Base-by-base conservation (phyloP, 2,797 vertebrate genomes). In the Xerus rutilus region DNA sequence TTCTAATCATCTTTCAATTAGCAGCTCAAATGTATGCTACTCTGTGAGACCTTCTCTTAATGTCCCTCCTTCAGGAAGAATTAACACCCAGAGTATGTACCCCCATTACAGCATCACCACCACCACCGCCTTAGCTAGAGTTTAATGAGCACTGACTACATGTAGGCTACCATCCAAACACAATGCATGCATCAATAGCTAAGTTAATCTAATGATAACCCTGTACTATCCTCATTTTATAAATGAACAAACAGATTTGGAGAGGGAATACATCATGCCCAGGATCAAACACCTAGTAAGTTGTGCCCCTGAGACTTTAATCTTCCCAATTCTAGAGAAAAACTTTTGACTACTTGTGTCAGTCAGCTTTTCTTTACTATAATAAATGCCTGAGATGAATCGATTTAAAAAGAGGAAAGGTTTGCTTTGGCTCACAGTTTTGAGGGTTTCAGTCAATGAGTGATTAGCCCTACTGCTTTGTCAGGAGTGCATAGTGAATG, bases 301-400 rank as follows among this genome's bases (percentile, higher is more conserved):
- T n/a, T 17, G 23, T 74, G 59, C 45, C 65, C 30, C 45, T 69
- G 59, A 92, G 49, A 83, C 35, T 76, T 78, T 64, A 64, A 73
- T 13, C 74, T 95, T 93, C 70, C 20, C 73, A 79, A 94, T 62
- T 94, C 30, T 21, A 85, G 64, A 94, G 86, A 74, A 90, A 89
- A 76, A 17, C 7, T 84, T 93, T 90, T 70, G 54, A 86, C 20
- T 14, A 43, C 9, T 21, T 54, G n/a, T 32, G 13, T 81, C 13
- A 54, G 64, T 81, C 25, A 73, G 69, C 11, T 67, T 93, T 83
- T 67, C 65, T 20, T 67, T 64, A 82, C 45, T 67, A 1, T 88
- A 88, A 88, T 4, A 88, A 45, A 30, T 74, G 77, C 11, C 45
- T 82, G 70, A 18, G 7, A 65, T 54, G 11, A 72, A 72, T 47